Base-by-base conservation (phyloP, 1,140 invertebrate genomes). In the Drosophila albomicans region DNA sequence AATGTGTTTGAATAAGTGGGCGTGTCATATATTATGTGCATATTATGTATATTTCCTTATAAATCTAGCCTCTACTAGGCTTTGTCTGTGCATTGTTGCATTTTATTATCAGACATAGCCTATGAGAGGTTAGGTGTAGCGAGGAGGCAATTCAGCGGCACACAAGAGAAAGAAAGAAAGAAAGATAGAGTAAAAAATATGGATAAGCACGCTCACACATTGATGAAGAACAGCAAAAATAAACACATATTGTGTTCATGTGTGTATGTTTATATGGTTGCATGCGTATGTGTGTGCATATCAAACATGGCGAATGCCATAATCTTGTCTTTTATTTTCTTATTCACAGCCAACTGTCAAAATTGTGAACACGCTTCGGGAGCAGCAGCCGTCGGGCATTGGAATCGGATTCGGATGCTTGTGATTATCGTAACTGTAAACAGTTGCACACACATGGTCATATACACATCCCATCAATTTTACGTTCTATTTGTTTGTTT, bases 41-140 rank as follows among this genome's bases (percentile, higher is more conserved):
- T 38, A 11, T 10, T 38, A 51, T 46, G 32, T 51, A 15, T 57
- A 57, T 66, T 71, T 78, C 86, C 85, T 90, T 76, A 72, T 85
- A 89, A 92, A 92, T 92, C 91, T 93, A 93, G 92, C 92, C 92
- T 93, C 92, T 93, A 93, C 92, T 93, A 93, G 92, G 92, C 92
- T 93, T 93, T 93, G 92, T 93, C 92, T 93, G 91, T 93, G 75
- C 68, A 52, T 78, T 79, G 67, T 8, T 10, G 35, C 35, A 38
- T 38, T 38, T 77, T 74, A 77, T 35, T 20, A 3, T 81, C 81
- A 93, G 92, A 93, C 92, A 93, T 93, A 93, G 92, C 92, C 92
- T 93, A 92, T 92, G 84, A 93, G 92, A 93, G 92, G 92, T 93
- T 93, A 93, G 92, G 92, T 93, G 91, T 84, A 92, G 77, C 78